Conservation (phyloP, 2,797 vertebrate species). For the Bradypus variegatus region DNA sequence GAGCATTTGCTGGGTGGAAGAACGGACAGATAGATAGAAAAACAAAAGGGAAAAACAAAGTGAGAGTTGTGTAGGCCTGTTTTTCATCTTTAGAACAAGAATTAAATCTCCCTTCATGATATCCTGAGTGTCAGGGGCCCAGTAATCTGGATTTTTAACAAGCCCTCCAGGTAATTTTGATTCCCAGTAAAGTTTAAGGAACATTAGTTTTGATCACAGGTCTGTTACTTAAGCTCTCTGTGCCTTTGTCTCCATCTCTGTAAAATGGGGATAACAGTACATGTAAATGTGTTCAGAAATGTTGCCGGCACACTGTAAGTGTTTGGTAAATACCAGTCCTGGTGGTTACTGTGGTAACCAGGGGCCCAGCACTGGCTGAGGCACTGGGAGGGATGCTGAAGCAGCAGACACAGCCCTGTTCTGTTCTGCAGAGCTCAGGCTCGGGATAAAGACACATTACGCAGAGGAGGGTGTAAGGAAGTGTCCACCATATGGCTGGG, state of each 20-base stretch:
- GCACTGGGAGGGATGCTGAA: background rate
- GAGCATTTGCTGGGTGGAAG: background rate
- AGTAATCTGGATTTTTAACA: background rate
- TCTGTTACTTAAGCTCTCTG: background rate
- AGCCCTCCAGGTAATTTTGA: background rate
- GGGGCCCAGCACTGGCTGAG: background rate
- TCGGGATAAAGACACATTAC: background rate
- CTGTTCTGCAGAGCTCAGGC: background rate
- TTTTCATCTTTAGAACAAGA: constrained; percentile 2
- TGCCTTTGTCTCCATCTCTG: background rate
- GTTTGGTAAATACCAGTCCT: background rate
- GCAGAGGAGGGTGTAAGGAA: background rate
- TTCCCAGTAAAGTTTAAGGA: background rate
- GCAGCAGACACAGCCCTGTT: background rate
- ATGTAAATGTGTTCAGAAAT: background rate
- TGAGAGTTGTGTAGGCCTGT: background rate
- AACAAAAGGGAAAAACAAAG: background rate
- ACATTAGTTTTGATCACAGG: background rate
- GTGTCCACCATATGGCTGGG: background rate
- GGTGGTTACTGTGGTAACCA: background rate
- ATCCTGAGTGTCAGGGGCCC: background rate
- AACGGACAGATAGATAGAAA: background rate
- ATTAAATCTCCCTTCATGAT: background rate
- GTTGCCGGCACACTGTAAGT: background rate
- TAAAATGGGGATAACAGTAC: background rate